These are phyloP conservation scores for Spisula solida DNA, from an alignment of 2,888 invertebrate species.

Conservation along the genomic window DNA sequence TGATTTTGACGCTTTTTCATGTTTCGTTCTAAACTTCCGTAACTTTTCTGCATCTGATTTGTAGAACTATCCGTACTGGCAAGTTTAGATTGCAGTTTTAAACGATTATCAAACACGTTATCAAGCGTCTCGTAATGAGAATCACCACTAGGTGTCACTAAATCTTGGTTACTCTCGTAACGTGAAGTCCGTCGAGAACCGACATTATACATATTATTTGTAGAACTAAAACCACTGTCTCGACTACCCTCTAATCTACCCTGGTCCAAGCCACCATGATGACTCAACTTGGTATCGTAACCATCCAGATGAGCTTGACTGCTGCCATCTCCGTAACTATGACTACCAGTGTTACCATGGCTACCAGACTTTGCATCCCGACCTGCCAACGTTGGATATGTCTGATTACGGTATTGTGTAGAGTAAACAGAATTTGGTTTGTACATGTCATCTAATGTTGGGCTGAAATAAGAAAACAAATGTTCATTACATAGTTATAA, in stretches of 20 bases:
- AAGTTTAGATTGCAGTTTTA: constrained; percentile 76
- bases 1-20: constrained; percentile 66
- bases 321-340: constrained; percentile 25
- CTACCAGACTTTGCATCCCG: constrained; percentile 78
- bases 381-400: constrained; percentile 82
- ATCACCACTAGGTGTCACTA: constrained; percentile 78
- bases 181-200: constrained; percentile 87
- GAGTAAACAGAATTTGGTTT: constrained; percentile 63
- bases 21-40: constrained; percentile 81
- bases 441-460: constrained; percentile 59
- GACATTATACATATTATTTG: constrained; percentile 87
- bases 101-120: constrained; percentile 72
- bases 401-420: constrained; percentile 86
- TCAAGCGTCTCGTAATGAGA: constrained; percentile 70
- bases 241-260: constrained; percentile 69
- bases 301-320: constrained; percentile 31
- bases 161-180: constrained; percentile 85
- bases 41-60: constrained; percentile 72
- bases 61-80: constrained; percentile 83
- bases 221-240: constrained; percentile 82
- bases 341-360: constrained; percentile 45
- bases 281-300: constrained; percentile 13
- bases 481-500: background rate
- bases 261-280: constrained; percentile 37
- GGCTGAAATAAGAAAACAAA: constrained; percentile 58